Evolutionary conservation across 2,113 vertebrate genomes (phyloP).

Genomic region (Pseudorectes ferrugineus): DNA sequence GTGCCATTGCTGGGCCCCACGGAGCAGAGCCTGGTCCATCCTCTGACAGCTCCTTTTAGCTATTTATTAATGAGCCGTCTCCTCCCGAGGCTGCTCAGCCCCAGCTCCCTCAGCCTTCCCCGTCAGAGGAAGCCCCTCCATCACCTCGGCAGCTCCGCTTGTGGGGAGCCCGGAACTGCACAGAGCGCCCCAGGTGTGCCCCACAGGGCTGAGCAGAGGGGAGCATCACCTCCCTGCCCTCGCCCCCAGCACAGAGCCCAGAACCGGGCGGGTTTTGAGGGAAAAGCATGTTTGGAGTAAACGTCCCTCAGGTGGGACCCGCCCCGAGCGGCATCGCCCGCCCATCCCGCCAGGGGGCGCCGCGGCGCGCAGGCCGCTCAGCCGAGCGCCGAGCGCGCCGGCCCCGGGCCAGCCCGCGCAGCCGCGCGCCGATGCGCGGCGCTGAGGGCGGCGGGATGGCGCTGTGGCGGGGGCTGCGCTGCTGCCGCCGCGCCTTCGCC

Average conservation of each 20-base stretch:
- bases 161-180: background rate
- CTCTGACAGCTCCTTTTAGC: background rate
- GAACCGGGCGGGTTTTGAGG: rapidly evolving
- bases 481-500: too few relatives aligned
- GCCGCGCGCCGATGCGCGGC: too few relatives aligned
- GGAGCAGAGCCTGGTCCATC: background rate
- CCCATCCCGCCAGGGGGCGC: background rate
- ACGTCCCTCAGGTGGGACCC: too few relatives aligned
- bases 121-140: background rate
- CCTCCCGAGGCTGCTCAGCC: background rate
- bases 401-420: too few relatives aligned
- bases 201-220: background rate
- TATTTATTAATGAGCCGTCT: background rate
- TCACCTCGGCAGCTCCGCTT: too few relatives aligned
- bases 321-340: background rate
- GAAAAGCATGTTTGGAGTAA: rapidly evolving
- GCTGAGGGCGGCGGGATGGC: too few relatives aligned
- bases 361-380: conserved; percentile 6
- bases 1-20: background rate
- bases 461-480: too few relatives aligned
- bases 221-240: rapidly evolving
- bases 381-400: background rate
- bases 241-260: rapidly evolving
- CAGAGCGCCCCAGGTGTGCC: background rate
- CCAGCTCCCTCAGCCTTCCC: background rate